These are phyloP conservation scores for Tetragnatha montana DNA, from an alignment of 2,888 invertebrate genomes.

Conservation along the genomic window DNA sequence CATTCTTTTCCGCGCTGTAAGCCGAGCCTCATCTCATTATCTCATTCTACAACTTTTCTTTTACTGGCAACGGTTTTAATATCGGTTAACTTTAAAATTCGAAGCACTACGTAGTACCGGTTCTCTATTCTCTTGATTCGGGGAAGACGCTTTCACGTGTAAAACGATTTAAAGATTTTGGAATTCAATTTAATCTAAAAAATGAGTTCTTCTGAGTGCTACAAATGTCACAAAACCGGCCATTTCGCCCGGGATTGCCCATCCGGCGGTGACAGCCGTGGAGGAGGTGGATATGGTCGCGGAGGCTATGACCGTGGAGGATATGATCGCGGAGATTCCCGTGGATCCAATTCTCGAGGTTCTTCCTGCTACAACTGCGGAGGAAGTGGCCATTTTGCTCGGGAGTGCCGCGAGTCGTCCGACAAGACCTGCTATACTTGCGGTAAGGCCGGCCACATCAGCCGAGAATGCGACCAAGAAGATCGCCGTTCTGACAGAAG, in stretches of 20 bases:
- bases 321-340: too few relatives aligned
- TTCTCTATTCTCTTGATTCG: constrained; percentile 50
- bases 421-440: constrained; percentile 85
- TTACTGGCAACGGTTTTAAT: too few relatives aligned
- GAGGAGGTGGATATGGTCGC: constrained; percentile 44
- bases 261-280: constrained; percentile 71
- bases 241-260: constrained; percentile 96
- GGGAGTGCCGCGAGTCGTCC: constrained; percentile 95
- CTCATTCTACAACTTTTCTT: too few relatives aligned
- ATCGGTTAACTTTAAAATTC: too few relatives aligned
- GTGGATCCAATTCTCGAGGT: too few relatives aligned
- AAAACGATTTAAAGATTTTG: constrained; percentile 5
- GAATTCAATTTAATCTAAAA: constrained; percentile 20
- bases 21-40: too few relatives aligned
- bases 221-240: constrained; percentile 93
- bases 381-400: constrained; percentile 92
- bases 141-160: constrained; percentile 52
- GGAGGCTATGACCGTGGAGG: constrained; percentile 92
- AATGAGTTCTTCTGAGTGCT: constrained; percentile 82
- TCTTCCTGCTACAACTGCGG: too few relatives aligned
- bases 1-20: too few relatives aligned
- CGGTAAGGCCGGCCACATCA: constrained; percentile 94
- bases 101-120: constrained; percentile 30
- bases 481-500: constrained; percentile 72
- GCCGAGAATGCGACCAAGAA: constrained; percentile 84